These are phyloP conservation scores for Hemicordylus capensis DNA, from an alignment of 2,113 vertebrate genomes.

Conservation along the genomic window DNA sequence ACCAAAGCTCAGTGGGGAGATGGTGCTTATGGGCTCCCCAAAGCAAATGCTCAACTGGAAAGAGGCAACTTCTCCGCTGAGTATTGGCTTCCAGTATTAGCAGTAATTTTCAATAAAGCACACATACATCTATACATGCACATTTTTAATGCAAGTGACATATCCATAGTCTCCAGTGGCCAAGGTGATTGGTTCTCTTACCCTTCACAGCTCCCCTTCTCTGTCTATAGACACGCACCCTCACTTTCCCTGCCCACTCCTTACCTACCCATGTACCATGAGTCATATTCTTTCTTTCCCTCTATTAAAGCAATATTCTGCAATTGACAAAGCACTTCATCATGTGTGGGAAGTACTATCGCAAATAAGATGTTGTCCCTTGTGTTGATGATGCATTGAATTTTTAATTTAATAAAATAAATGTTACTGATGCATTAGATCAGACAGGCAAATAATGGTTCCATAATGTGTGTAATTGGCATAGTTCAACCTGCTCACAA, in stretches of 20 bases:
- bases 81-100: not conserved
- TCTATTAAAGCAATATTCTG: not conserved
- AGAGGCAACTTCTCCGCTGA: not conserved
- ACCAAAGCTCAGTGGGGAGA: not conserved
- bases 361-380: not conserved
- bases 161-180: not conserved
- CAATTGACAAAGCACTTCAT: not conserved
- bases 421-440: not conserved
- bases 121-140: not conserved
- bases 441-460: not conserved
- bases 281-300: not conserved
- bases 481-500: not conserved
- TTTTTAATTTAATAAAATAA: not conserved
- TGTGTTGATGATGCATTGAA: not conserved
- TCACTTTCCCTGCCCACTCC: not conserved
- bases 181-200: not conserved
- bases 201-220: not conserved
- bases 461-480: not conserved
- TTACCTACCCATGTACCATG: not conserved
- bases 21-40: not conserved
- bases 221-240: not conserved
- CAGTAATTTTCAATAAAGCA: not conserved
- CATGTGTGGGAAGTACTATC: too few species aligned
- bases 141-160: not conserved
- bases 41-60: not conserved